Conservation (phyloP, 2,113 vertebrate genomes). For the Irena cyanogastra region DNA sequence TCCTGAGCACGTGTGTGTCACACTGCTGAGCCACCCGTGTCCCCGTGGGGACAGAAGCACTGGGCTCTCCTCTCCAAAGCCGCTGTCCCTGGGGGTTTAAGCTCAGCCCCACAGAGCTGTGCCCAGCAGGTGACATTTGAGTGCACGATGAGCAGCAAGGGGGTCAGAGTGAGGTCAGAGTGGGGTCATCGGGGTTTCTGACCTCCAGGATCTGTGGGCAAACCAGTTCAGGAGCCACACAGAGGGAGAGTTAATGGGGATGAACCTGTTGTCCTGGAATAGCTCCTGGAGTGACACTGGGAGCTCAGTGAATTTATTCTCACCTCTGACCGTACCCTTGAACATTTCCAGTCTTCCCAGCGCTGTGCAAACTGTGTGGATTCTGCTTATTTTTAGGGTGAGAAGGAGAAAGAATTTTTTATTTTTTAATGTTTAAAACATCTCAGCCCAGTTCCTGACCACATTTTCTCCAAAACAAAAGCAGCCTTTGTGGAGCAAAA, state of each 20-base stretch:
- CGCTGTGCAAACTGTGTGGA: fast-evolving
- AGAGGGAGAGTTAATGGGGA: background rate
- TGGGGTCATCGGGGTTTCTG: background rate
- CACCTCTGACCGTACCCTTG: fast-evolving
- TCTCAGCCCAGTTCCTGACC: background rate
- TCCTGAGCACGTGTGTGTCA: background rate
- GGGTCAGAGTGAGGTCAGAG: fast-evolving
- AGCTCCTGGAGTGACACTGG: background rate
- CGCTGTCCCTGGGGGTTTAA: fast-evolving
- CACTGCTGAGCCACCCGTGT: background rate
- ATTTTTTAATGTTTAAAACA: background rate
- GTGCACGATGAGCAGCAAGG: fast-evolving
- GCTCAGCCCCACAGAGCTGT: background rate
- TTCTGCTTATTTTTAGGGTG: background rate
- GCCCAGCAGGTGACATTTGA: background rate
- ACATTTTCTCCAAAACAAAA: background rate
- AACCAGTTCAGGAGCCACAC: fast-evolving
- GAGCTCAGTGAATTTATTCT: background rate
- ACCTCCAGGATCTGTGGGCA: fast-evolving
- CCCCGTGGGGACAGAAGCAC: background rate
- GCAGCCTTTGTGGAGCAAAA: fast-evolving
- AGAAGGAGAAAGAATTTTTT: background rate
- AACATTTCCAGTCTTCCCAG: background rate
- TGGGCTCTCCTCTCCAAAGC: background rate
- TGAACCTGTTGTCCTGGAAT: background rate